A percentile compares a stretch with the other conserved stretches of the same genome.
These are phyloP conservation scores for Onychorhynchus coronatus DNA, from an alignment of 2,113 vertebrate genomes.

Conservation along the genomic window DNA sequence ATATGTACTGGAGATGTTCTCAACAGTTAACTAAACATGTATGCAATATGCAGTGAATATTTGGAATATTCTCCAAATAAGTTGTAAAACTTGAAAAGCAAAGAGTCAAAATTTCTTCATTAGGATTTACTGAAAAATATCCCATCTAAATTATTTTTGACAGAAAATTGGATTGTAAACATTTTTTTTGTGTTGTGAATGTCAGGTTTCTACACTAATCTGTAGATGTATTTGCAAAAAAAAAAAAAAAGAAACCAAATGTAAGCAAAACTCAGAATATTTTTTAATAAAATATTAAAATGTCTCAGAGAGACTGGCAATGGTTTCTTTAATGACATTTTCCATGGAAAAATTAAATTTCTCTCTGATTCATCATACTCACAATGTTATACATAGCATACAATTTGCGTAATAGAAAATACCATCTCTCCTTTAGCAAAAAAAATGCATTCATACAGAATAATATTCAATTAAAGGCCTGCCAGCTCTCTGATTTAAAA, in stretches of 20 bases:
- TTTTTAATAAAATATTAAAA: neutral
- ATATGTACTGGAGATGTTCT: neutral
- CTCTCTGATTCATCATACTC: neutral
- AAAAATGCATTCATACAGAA: neutral
- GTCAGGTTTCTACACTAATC: neutral
- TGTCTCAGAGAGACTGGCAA: neutral
- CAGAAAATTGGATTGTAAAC: neutral
- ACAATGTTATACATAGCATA: neutral
- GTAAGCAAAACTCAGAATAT: neutral
- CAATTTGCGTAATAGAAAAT: slow-evolving; percentile 23
- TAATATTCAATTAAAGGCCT: slow-evolving; percentile 24
- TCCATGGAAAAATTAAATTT: neutral
- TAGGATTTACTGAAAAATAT: neutral
- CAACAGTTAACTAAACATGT: neutral
- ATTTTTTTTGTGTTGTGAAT: neutral
- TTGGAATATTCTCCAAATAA: neutral
- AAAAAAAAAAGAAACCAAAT: neutral
- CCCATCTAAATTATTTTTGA: neutral
- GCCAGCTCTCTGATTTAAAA: neutral
- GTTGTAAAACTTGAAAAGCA: neutral
- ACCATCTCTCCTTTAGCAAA: neutral
- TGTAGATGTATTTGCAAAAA: neutral
- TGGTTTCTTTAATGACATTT: slow-evolving; percentile 12
- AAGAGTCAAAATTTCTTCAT: neutral
- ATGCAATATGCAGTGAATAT: neutral